Evolutionary conservation across 2,797 vertebrate genomes (phyloP).

Genomic region (Dermochelys coriacea): DNA sequence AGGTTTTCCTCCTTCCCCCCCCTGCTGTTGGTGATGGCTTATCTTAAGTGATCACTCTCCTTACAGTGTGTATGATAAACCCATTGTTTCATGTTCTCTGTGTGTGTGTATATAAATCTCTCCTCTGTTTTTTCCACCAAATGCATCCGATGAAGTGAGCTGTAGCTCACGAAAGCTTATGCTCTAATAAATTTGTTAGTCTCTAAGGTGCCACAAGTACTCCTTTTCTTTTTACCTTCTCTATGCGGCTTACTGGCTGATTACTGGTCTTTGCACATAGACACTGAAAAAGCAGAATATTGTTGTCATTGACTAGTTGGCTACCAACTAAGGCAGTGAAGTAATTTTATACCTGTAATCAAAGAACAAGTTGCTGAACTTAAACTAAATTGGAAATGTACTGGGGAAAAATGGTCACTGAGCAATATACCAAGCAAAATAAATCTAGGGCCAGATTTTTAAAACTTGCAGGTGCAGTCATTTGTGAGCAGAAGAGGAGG

Average conservation of each 20-base stretch:
- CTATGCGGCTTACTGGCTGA: rapidly evolving
- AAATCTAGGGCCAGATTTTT: neutral
- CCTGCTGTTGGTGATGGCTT: too few relatives aligned
- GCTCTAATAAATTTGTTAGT: too few relatives aligned
- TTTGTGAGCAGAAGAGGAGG: neutral
- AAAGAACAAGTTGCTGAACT: neutral
- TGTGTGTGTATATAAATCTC: too few relatives aligned
- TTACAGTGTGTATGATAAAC: too few relatives aligned
- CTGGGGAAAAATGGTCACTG: neutral
- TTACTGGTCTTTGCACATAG: neutral
- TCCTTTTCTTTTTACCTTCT: too few relatives aligned
- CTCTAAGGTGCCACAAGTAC: too few relatives aligned
- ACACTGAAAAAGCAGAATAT: neutral
- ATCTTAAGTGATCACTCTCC: too few relatives aligned
- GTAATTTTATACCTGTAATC: neutral
- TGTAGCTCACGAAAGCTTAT: too few relatives aligned
- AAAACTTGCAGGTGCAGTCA: neutral
- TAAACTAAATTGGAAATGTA: neutral
- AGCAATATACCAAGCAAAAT: neutral
- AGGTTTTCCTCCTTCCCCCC: too few relatives aligned
- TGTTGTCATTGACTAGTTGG: neutral
- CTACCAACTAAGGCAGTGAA: neutral
- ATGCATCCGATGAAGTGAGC: too few relatives aligned
- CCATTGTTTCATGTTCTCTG: too few relatives aligned
- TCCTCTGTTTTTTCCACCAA: too few relatives aligned